Base-by-base conservation (phyloP, 2,113 vertebrate genomes). In the Halichoeres trimaculatus region DNA sequence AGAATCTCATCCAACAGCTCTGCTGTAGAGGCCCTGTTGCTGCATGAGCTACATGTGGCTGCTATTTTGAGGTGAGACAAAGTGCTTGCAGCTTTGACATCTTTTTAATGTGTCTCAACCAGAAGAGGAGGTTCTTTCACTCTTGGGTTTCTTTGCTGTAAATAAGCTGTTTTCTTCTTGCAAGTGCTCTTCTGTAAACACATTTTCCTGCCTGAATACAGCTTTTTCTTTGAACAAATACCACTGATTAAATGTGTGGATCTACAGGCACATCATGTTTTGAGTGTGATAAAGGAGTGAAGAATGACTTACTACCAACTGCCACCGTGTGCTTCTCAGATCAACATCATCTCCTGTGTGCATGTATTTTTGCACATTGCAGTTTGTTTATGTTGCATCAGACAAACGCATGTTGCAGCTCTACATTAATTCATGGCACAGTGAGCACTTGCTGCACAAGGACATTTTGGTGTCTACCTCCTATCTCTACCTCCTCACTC, bases 21-120 rank as follows among this genome's bases (percentile, higher is more conserved):
- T 24, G 17, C 60, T 43, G 41, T 23, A 64, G 61, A 69, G 43
- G 19, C 38, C 57, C 38, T 87, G 75, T 89, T 78, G 82, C 78
- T 78, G 64, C 48, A 52, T 59, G 30, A 67, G 65, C 70, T 53
- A 74, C 71, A 71, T 12, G 66, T 73, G 23, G 69, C 67, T 74
- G 74, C 81, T 86, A 83, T 85, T 87, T 78, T 88, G 72, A 80
- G 61, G 75, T 81, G 60, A 63, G 60, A 77, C 40, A 34, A 12
- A 59, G 26, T 41, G 58, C 34, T 38, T 47, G 8, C 19, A 55
- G 56, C 64, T 62, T 74, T 60, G 57, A 75, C 75, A 36, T 74
- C 17, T 62, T 67, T 65, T 71, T 43, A 65, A 61, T 51, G 20
- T 19, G 23, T 70, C 48, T 22, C 40, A 47, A 35, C 30, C 22